Base-by-base conservation (phyloP, 1,140 invertebrate genomes). In the Papilio xuthus region DNA sequence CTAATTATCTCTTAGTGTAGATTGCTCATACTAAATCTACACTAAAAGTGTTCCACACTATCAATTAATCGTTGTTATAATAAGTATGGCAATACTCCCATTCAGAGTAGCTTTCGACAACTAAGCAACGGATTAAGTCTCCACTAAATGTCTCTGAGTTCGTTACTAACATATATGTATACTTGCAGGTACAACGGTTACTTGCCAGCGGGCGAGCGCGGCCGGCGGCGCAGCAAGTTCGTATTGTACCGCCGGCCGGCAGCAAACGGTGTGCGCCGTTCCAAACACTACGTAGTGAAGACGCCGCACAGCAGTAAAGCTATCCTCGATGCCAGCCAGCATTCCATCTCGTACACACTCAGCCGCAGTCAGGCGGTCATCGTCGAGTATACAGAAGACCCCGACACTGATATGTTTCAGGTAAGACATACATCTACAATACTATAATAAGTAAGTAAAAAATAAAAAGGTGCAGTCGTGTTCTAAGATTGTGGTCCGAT, bases 321-420 rank as follows among this genome's bases (percentile, higher is more conserved):
- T 74, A 98, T 99, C 84, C 95, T 98, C 87, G 98, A 99, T 93
- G 96, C 96, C 80, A 96, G 95, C 90, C 97, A 97, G 92, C 99
- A 99, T 94, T 99, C 98, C 56, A 99, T 99, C 90, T 99, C 98
- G 1, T 99, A 99, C 93, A 99, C 99, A 72, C 95, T 99, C 83
- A 98, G 97, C 77, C 95, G 98, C 93, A 99, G 97, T 90, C 98
- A 99, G 94, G 98, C 99, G 75, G 98, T 99, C 83, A 99, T 99
- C 87, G 98, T 99, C 20, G 98, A 99, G 94, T 99, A 99, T 94
- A 97, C 97, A 81, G 97, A 97, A 87, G 98, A 99, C 93, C 96
- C 97, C 78, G 97, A 98, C 88, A 99, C 98, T 47, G 99, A 99
- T 93, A 99, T 99, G 98, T 99, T 99, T 95, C 99, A 99, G 96